Base-by-base conservation (phyloP, 2,113 vertebrate genomes). In the Thamnaconus septentrionalis region DNA sequence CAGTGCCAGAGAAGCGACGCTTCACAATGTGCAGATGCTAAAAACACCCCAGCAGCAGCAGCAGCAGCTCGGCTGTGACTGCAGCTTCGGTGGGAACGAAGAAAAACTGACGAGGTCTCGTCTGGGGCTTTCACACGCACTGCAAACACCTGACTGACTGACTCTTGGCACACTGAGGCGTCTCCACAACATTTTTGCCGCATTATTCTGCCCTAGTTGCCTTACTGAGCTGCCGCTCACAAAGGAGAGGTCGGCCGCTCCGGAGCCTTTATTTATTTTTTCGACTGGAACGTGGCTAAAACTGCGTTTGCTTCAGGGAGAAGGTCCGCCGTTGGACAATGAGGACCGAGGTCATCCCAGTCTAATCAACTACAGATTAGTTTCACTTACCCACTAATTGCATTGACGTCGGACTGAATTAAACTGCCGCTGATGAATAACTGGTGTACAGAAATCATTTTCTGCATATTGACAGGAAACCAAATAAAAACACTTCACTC, bases 151-250 rank as follows among this genome's bases (percentile, higher is more conserved):
- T 9, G 10, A 59, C 18, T 63, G 11, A 12, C n/a, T 9, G 10
- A 59, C 18, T 63, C 59, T 42, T 39, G 40, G 18, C 52, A 44
- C 41, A 61, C n/a, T n/a, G 40, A 11, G 67, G 56, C 1, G 58
- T 67, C 60, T 46, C 10, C 41, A 54, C 53, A 40, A 43, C 40
- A 11, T 55, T 43, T 43, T 58, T 51, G 6, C 58, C 55, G 52
- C 47, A 69, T 73, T 61, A 61, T 69, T 79, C 69, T 81, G 59
- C 59, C 59, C 71, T 62, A 57, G 46, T 73, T 79, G 51, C 47
- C 11, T 18, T 71, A 56, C 76, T 64, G 66, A 9, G 60, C 43
- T 54, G 42, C 10, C 0, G 39, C 69, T 60, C 42, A 42, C 44
- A 42, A 43, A 65, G 46, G 40, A 52, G 45, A 53, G 54, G 49